Evolutionary conservation across 2,888 invertebrate genomes (phyloP), one percentile per base, ranked within the genome.

Genomic region (Chrysomela aeneicollis): DNA sequence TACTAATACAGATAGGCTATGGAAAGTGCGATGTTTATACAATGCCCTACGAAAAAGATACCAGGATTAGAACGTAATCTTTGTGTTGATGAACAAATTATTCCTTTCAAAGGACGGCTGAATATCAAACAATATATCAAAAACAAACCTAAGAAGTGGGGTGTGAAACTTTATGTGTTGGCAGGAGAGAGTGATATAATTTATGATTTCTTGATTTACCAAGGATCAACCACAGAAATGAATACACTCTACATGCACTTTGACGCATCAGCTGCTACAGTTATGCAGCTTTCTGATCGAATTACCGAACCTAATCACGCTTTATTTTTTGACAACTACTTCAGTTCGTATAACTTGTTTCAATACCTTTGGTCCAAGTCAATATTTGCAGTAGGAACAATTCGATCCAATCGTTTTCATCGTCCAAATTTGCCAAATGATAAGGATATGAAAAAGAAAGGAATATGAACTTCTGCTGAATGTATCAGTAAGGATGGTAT

Each of bases 261-360:
- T 57, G 63, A 66, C 21, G 12, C 12, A 21, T 47, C 35, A 46
- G 62, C 63, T 30, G 51, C 63, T 32, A 57, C 63, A 10, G 71
- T 71, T 15, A 49, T 61, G 52, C 63, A 70, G n/a, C 46, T 71
- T 12, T 37, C 61, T 4, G 61, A 72, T 35, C 51, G 67, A 53
- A 61, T 71, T 19, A 49, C 4, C 15, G 47, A 54, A 55, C 32
- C 42, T 3, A 19, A 59, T 50, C 61, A 65, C n/a, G n/a, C n/a
- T 50, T 57, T 72, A n/a, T 71, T 55, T 61, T 73, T 70, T 61
- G 71, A 74, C 52, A 74, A 74, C 10, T 54, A 32, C 15, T 37
- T 37, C 21, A 55, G 35, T 35, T 19, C 37, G 8, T 55, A 55
- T 55, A 18, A 55, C 18, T 21, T 35, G 17, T 18, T 55, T 32